Conservation (phyloP, 2,113 vertebrate species). For the Microtus oregoni region DNA sequence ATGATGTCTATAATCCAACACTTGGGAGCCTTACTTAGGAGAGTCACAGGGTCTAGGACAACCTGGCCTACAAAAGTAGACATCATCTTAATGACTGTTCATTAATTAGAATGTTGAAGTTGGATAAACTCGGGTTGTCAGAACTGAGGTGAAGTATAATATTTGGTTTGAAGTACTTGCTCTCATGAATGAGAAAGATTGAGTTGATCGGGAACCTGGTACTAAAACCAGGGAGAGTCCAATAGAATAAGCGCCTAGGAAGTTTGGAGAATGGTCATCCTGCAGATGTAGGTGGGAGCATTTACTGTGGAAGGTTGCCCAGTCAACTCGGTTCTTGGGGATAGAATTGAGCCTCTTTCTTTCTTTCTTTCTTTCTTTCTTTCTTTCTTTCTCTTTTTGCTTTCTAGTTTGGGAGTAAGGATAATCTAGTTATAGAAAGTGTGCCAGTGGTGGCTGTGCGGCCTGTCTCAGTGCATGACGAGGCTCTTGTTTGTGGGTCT, state of each 20-base stretch:
- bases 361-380: not conserved
- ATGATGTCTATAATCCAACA: not conserved
- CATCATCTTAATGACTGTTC: not conserved
- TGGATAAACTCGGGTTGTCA: not conserved
- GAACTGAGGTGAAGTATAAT: not conserved
- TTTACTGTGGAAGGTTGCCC: not conserved
- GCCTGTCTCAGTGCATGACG: not conserved
- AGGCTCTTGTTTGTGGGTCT: not conserved
- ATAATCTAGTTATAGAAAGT: not conserved
- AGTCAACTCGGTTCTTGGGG: not conserved
- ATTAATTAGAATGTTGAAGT: not conserved
- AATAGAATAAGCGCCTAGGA: not conserved
- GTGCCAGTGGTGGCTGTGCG: not conserved
- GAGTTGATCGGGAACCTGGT: not conserved
- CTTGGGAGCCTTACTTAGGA: not conserved
- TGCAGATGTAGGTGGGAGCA: not conserved
- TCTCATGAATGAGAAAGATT: not conserved
- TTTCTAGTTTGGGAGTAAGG: not conserved
- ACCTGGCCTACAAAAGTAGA: not conserved
- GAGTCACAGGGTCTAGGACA: not conserved
- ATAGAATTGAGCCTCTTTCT: not conserved
- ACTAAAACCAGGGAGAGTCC: not conserved
- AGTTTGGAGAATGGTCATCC: not conserved
- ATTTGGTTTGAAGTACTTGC: not conserved
- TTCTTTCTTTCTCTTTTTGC: too few species aligned